Evolutionary conservation across 2,797 vertebrate species (phyloP), one percentile per base, ranked within the genome.

Genomic region (Eulemur albifrons): DNA sequence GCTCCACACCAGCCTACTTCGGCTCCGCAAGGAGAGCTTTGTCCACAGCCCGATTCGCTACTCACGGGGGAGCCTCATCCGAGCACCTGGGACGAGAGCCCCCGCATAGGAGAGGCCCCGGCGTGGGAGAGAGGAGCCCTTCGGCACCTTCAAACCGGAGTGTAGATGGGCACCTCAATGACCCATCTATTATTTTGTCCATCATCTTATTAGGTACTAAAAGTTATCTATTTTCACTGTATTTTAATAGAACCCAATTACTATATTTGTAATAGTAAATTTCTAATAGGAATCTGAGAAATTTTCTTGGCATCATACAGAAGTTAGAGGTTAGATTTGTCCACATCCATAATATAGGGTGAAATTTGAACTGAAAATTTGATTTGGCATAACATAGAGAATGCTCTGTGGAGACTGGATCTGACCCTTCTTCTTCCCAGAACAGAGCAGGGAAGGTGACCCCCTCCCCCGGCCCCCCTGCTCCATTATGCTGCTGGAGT

Each of bases 11-110:
- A 97, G 98, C 98, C 99, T 98, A 94, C 97, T 96, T 99, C 98
- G 98, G 98, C 98, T 98, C 97, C 98, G 98, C 98, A 98, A 98
- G 98, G 98, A 99, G 99, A 99, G 98, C 99, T 99, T 99, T 99
- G 99, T 99, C 98, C 95, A 85, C 98, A 98, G 98, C 98, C 98
- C 98, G 98, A 98, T 99, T 99, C 98, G 98, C 98, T 97, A 97
- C 99, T 99, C 99, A 98, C 98, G 96, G 98, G 98, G 98, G 98
- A 98, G 98, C 98, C 98, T 98, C 91, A 77, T 96, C 98, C 96
- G 89, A 86, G 95, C 79, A 96, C 94, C 97, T 61, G 88, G 94
- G 73, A 8, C 9, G 9, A 43, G 43, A 43, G 43, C 43, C 43
- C 43, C 69, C 97, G 89, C 85, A 96, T 67, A 93, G 38, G 67